Base-by-base conservation (phyloP, 2,113 vertebrate genomes). In the Platanista minor region DNA sequence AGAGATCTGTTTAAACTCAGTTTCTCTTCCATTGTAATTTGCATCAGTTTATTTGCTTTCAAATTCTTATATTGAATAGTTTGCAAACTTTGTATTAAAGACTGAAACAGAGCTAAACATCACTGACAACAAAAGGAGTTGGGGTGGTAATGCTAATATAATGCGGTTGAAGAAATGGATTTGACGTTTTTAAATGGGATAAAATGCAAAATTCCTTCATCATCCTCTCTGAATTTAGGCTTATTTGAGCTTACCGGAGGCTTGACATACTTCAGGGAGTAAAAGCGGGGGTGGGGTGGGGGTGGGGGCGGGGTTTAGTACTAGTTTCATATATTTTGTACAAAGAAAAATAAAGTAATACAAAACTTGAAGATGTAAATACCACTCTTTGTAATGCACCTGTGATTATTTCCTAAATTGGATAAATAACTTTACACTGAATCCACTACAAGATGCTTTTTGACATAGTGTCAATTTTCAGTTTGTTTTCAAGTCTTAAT, bases 321-420 rank as follows among this genome's bases (percentile, higher is more conserved):
- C 27, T 49, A 80, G 25, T 27, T 95, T 95, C 21, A 31, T 81
- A 46, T 62, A 77, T 86, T 94, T 74, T 85, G 39, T 91, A 41
- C 31, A 62, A 92, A 57, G 54, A 31, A 77, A 91, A 54, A 59
- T 18, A 46, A 36, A 72, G 23, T 57, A 54, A 90, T 82, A 92
- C 41, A 66, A 80, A 94, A 90, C 87, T 72, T 8, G 27, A 95
- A 88, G 81, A 67, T 0, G 3, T 54, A 77, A 87, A 84, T 92
- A 43, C 20, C 43, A 77, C 85, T 97, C 80, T 92, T 91, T 95
- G 57, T 66, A 88, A 95, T 77, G 36, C 49, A 33, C 10, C n/a
- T 75, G 74, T 92, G 89, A 97, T 94, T 95, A 95, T 96, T 93
- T 89, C 49, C 87, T 96, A 97, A 95, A 97, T 90, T 97, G 91